phyloP scores from a whole-genome alignment of 1,140 invertebrate species.

The Onthophagus taurus region DNA sequence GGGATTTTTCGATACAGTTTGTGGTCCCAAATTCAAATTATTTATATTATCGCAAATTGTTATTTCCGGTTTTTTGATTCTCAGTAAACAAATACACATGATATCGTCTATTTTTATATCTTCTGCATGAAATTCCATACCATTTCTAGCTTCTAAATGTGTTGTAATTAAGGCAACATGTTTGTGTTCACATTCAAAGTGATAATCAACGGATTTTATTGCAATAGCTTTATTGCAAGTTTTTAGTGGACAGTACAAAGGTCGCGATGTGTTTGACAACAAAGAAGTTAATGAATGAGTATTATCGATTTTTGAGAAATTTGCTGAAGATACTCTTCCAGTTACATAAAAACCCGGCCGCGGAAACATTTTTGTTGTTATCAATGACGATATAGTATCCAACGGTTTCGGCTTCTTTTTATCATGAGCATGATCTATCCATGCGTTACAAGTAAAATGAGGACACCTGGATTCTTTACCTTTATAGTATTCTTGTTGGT shows the following conservation, averaged over 20 bases:
- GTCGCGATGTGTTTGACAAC: slow-evolving; percentile 17
- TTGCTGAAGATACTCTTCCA: background rate
- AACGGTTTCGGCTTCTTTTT: background rate
- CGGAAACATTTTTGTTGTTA: slow-evolving; percentile 10
- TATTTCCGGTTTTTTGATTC: too few relatives aligned
- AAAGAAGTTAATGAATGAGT: background rate
- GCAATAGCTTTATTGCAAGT: slow-evolving; percentile 27
- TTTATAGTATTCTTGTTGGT: slow-evolving; percentile 13
- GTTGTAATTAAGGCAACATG: slow-evolving; percentile 26
- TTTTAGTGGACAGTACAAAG: slow-evolving; percentile 26
- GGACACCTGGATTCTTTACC: slow-evolving; percentile 9
- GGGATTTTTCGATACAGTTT: too few relatives aligned
- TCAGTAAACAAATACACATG: too few relatives aligned
- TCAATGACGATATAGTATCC: background rate
- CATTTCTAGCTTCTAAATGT: slow-evolving; percentile 40
- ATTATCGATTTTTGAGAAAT: background rate
- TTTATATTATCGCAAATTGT: too few relatives aligned
- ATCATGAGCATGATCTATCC: slow-evolving; percentile 1
- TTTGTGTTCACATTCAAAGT: slow-evolving; percentile 31
- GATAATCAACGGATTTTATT: slow-evolving; percentile 22
- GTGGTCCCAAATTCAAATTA: too few relatives aligned
- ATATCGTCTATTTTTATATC: slow-evolving; percentile 16
- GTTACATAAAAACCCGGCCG: slow-evolving; percentile 3
- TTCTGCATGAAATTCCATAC: slow-evolving; percentile 32
- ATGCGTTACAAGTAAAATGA: slow-evolving; percentile 9